Conservation (phyloP, 2,888 invertebrate genomes). For the Drosophila kambysellisi region DNA sequence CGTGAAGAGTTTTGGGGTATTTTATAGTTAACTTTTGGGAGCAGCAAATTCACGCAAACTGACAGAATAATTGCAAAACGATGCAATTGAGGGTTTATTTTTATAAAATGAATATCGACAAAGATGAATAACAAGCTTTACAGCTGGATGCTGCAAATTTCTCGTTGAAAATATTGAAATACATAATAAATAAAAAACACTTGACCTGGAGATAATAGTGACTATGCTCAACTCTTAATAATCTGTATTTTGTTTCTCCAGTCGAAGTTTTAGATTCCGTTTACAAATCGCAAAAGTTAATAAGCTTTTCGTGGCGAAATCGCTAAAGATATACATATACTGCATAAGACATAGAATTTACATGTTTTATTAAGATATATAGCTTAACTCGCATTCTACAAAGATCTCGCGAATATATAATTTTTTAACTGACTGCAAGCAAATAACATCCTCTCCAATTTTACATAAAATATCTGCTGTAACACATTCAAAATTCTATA, state of each 20-base stretch:
- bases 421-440: neutral
- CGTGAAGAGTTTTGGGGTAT: slow-evolving; percentile 10
- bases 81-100: neutral
- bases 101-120: neutral
- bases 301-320: neutral
- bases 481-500: neutral
- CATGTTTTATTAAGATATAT: too few relatives aligned
- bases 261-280: neutral
- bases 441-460: neutral
- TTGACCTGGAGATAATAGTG: neutral
- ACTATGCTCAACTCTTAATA: neutral
- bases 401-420: neutral
- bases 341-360: neutral
- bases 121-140: neutral
- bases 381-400: too few relatives aligned
- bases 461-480: neutral
- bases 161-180: neutral
- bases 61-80: neutral
- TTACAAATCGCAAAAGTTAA: neutral
- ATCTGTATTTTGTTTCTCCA: neutral
- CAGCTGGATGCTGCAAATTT: neutral
- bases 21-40: neutral
- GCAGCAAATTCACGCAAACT: neutral
- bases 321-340: too few relatives aligned
- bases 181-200: neutral